A percentile compares a stretch with the other conserved stretches of the same genome.
Evolutionary conservation across 2,888 invertebrate species (phyloP).

Genomic region (Teinopalpus imperialis): DNA sequence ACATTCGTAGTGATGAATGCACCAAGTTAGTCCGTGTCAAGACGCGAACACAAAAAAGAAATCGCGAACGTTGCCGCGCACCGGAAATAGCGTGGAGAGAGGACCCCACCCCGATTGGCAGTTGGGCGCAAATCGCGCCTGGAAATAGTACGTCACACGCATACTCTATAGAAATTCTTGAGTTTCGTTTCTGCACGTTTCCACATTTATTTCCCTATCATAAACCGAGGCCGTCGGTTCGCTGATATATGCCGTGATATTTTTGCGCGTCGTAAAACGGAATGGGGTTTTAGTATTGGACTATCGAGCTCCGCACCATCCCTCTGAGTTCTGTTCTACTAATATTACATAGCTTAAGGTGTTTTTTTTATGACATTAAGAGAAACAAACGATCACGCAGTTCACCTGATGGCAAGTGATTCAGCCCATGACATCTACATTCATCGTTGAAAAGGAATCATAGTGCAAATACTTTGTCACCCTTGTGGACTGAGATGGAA

Average conservation of each 20-base stretch:
- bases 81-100: slow-evolving; percentile 58
- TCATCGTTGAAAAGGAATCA: too few relatives aligned
- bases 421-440: too few relatives aligned
- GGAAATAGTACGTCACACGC: slow-evolving; percentile 34
- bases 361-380: too few relatives aligned
- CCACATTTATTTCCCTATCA: slow-evolving; percentile 23
- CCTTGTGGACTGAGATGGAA: too few relatives aligned
- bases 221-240: slow-evolving; percentile 8
- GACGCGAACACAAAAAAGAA: slow-evolving; percentile 55
- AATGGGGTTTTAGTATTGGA: slow-evolving; percentile 3
- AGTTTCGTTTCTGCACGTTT: slow-evolving; percentile 13
- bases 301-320: neutral
- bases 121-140: slow-evolving; percentile 36
- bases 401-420: too few relatives aligned
- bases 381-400: too few relatives aligned
- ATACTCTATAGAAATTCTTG: slow-evolving; percentile 12
- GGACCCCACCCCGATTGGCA: slow-evolving; percentile 64
- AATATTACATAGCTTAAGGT: too few relatives aligned
- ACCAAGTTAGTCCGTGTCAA: slow-evolving; percentile 70
- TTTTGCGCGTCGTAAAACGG: slow-evolving; percentile 15
- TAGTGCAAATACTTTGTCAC: too few relatives aligned
- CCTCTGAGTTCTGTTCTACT: too few relatives aligned
- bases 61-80: slow-evolving; percentile 46
- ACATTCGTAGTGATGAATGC: slow-evolving; percentile 63
- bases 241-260: slow-evolving; percentile 1